Base-by-base conservation (phyloP, 2,888 invertebrate genomes). In the Eristalinus aeneus region DNA sequence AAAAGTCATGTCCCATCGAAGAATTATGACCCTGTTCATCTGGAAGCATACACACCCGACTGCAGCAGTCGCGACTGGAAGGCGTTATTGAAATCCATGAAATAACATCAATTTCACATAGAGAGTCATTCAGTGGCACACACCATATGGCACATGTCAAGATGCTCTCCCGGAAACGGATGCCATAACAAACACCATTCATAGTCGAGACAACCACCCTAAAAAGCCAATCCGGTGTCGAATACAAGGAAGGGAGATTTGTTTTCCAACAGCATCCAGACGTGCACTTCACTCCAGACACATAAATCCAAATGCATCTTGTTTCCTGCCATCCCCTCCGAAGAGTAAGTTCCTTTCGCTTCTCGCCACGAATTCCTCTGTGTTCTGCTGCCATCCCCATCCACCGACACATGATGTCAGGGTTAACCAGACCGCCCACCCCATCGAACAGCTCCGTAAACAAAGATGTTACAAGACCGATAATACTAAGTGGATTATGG, bases 391-490 rank as follows among this genome's bases (percentile, higher is more conserved):
- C 32, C 23, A 12, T 16, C 12, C 53, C 54, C 32, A 9, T 12
- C n/a, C n/a, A 4, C 23, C 16, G 31, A 60, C 58, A 22, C 67
- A 77, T 81, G 46, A 61, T 56, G 72, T 67, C 77, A 74, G 81
- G 74, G 82, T 82, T 81, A 86, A 74, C 81, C 77, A 65, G 53
- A 68, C 74, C 64, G 12, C 65, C 63, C 63, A 54, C 16, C 6
- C 67, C 68, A 65, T 39, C 32, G 20, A 86, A 58, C 22, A 8
- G 32, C 11, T 65, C 63, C 69, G 61, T 74, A 77, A 81, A 82
- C 74, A 86, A 81, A 81, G 71, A 81, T 81, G 81, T 86, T 64
- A 85, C 85, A 77, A 73, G 61, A 77, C 80, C 76, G 80, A 81
- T 76, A 77, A 81, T 68, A 60, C 85, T 81, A 77, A 85, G 81